Base-by-base conservation (phyloP, 1,140 invertebrate genomes). In the Drosophila nannoptera region DNA sequence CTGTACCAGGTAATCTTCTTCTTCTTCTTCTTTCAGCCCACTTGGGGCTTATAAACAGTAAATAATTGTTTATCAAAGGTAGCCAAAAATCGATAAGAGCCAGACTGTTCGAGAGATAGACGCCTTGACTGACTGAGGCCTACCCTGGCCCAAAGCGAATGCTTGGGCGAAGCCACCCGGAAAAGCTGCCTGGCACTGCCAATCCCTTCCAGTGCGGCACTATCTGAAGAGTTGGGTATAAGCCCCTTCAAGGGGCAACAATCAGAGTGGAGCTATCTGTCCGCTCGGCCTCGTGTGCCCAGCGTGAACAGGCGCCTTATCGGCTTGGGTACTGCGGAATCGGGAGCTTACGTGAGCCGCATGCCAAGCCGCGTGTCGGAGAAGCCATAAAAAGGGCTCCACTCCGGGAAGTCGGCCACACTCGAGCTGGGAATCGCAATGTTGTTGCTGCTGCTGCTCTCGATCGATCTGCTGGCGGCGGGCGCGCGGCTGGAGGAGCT, bases 231-330 rank as follows among this genome's bases (percentile, higher is more conserved):
- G 22, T 52, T 52, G 9, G 6, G 5, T 0, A 8, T 33, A 50
- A 50, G 12, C 31, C 49, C 12, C 1, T 33, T 50, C 12, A 11
- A 52, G 12, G 7, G 49, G 12, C 22, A 11, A 11, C 38, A 62
- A 62, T 52, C 40, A 48, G 29, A 62, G 36, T 42, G 2, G 8
- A 32, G 62, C 35, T 64, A 48, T 54, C 61, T 48, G 4, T 48
- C 48, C 32, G 35, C 46, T 63, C 22, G 31, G 7, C 35, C 45
- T 29, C 35, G 36, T 69, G 38, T 4, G 35, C 66, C 22, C 66
- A 69, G 52, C 66, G 42, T 38, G 66, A 55, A 16, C 36, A 48
- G 35, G 4, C 7, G 31, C 12, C 35, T 63, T 69, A 63, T 69
- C 60, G 36, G 29, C 9, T 4, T 5, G 38, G 32, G 42, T 16